These are phyloP conservation scores for Erannis defoliaria DNA, from an alignment of 2,888 invertebrate species.

Conservation along the genomic window DNA sequence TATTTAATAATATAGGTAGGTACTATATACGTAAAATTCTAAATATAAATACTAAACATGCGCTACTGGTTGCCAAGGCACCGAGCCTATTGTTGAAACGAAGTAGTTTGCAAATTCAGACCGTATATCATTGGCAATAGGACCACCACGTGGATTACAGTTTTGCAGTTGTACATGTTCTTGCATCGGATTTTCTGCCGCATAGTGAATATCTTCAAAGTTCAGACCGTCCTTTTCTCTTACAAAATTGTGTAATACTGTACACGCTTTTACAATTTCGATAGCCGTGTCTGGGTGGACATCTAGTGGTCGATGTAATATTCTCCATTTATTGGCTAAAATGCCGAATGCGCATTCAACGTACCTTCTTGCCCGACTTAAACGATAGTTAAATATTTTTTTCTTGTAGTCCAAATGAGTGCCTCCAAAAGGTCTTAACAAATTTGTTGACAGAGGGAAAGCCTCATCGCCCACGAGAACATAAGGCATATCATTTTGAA, in stretches of 20 bases:
- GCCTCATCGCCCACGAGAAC: conserved; percentile 8
- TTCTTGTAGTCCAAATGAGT: conserved; percentile 15
- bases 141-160: conserved; percentile 26
- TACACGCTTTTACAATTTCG: conserved; percentile 6
- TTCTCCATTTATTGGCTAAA: conserved; percentile 48
- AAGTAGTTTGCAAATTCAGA: conserved; percentile 28
- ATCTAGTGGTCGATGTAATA: conserved; percentile 46
- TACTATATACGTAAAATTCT: too few relatives aligned
- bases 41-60: conserved; percentile 18
- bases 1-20: conserved; percentile 24
- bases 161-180: conserved; percentile 29
- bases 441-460: background rate
- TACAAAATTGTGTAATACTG: conserved; percentile 28
- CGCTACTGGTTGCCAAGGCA: conserved; percentile 28
- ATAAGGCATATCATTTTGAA: conserved; percentile 14
- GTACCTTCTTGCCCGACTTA: conserved; percentile 50
- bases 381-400: conserved; percentile 52
- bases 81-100: conserved; percentile 26
- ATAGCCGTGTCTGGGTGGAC: conserved; percentile 9
- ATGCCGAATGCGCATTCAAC: conserved; percentile 54
- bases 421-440: conserved; percentile 3
- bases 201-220: conserved; percentile 13
- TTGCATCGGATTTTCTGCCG: conserved; percentile 6
- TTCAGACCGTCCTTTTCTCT: conserved; percentile 23
- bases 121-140: conserved; percentile 31